Base-by-base conservation (phyloP, 2,797 vertebrate genomes). In the Danio aesculapii region DNA sequence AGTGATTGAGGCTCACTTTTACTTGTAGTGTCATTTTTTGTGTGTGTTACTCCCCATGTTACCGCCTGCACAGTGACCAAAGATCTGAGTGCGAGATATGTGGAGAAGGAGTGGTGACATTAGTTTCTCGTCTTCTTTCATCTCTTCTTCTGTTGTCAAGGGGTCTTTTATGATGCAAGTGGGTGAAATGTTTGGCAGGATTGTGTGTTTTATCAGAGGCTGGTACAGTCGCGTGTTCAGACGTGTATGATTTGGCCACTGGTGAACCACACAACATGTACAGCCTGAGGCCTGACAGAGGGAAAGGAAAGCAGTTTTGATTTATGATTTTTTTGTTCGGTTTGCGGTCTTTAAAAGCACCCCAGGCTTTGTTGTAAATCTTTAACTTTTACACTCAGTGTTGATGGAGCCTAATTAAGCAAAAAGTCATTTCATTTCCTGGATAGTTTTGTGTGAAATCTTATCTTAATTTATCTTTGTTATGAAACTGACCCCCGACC, bases 151-250 rank as follows among this genome's bases (percentile, higher is more conserved):
- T 73, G 57, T 83, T 79, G 49, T 81, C 39, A 59, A 13, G 70
- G 52, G 57, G 49, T 62, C 74, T 81, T 82, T 84, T 58, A 81
- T 85, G 86, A 85, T 52, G 82, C 82, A 87, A 85, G 13, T 39
- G 17, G 39, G 59, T 76, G 86, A 82, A 85, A 87, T 66, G 76
- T 85, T 87, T 78, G 59, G 21, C 68, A 77, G 50, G 10, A 39
- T 11, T 11, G 58, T 61, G 21, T 76, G 30, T 30, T 82, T 82
- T 58, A 58, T 76, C 66, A 79, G 52, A 46, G 68, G 21, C 52
- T 58, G 61, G 76, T 68, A 59, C 49, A 6, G 19, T 59, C 53
- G 46, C 70, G 17, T 82, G 75, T 59, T 79, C 71, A 64, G 59
- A 43, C 52, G n/a, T 82, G 82, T 77, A 47, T 21, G 55, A 19